Conservation (phyloP, 2,113 vertebrate species). For the Taurulus bubalis region DNA sequence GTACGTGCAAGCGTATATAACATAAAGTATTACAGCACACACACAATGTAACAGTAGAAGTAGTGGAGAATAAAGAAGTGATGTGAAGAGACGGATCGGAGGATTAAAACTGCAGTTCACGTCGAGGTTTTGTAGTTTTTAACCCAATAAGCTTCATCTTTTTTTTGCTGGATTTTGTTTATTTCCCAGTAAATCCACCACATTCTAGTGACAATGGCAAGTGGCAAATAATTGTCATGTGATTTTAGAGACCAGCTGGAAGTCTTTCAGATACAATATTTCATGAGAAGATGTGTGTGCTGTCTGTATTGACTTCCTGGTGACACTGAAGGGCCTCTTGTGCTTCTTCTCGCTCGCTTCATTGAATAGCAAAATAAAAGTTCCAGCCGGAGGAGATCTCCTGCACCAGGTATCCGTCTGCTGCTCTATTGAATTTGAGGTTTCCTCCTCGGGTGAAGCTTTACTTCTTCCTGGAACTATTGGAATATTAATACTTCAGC, state of each 20-base stretch:
- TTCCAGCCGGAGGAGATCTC: background rate
- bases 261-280: too few species aligned
- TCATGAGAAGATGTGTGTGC: too few species aligned
- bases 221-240: too few species aligned
- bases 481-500: slow-evolving; percentile 35
- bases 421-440: background rate
- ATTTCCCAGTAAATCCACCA: background rate
- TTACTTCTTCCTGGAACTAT: slow-evolving; percentile 1
- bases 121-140: background rate
- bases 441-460: background rate
- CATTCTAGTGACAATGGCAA: too few species aligned
- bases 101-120: background rate
- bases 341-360: background rate
- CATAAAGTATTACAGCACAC: too few species aligned
- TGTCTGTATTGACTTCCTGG: too few species aligned
- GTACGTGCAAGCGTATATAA: too few species aligned
- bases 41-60: too few species aligned
- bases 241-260: too few species aligned
- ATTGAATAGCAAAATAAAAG: slow-evolving; percentile 14
- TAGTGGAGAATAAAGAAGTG: too few species aligned
- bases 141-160: background rate
- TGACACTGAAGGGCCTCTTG: too few species aligned
- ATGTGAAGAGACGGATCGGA: too few species aligned
- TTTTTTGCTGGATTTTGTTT: background rate
- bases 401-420: background rate